phyloP scores from a whole-genome alignment of 2,888 invertebrate species.

The Seira ritae region DNA sequence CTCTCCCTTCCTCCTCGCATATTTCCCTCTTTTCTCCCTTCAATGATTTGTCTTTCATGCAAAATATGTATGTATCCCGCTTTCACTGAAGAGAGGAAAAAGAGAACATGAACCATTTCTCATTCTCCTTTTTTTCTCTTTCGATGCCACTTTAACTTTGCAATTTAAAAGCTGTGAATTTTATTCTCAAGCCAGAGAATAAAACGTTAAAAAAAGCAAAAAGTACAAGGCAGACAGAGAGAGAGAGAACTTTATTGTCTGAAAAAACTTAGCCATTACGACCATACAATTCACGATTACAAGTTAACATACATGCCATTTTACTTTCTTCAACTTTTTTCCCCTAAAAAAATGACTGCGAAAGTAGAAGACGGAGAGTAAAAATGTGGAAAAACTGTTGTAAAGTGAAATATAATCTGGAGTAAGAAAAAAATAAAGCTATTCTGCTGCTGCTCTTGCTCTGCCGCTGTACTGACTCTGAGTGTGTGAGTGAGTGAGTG shows the following conservation, averaged over 20 bases:
- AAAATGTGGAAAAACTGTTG: constrained; percentile 35
- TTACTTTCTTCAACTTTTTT: not conserved
- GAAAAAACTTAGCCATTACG: constrained; percentile 8
- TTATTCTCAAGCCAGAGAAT: constrained; percentile 20
- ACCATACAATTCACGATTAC: not conserved
- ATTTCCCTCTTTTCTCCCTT: no score
- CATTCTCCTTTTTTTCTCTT: not conserved
- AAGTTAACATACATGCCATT: not conserved
- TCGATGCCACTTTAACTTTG: constrained; percentile 52
- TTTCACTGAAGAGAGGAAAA: not conserved
- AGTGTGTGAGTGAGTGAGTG: constrained; percentile 22
- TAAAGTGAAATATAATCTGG: no score
- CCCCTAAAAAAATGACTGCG: not conserved
- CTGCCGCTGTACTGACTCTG: not conserved
- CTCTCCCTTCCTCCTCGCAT: no score
- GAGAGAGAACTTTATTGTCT: constrained; percentile 45
- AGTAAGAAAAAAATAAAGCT: no score
- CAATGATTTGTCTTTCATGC: not conserved
- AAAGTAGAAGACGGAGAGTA: no score
- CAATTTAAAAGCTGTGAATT: constrained; percentile 55
- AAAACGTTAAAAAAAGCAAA: not conserved
- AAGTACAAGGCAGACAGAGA: not conserved
- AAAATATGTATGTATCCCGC: not conserved
- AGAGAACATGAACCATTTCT: constrained; percentile 13
- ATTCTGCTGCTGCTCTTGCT: not conserved